These are phyloP conservation scores for Ceratitis capitata DNA, from an alignment of 1,140 invertebrate species.

Conservation along the genomic window DNA sequence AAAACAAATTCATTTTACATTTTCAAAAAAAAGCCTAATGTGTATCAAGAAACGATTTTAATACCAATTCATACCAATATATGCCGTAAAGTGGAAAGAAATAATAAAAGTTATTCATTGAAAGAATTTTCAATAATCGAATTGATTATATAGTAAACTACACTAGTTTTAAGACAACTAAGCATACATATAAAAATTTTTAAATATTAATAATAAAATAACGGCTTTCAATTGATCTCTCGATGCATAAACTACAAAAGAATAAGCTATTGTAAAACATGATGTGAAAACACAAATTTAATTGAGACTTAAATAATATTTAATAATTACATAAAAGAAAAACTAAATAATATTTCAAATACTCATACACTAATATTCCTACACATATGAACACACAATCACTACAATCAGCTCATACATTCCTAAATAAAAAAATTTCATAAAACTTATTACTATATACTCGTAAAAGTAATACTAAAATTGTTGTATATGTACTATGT, in stretches of 20 bases:
- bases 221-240: constrained; percentile 26
- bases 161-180: not conserved
- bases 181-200: not conserved
- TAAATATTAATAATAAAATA: not conserved
- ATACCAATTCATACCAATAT: no score
- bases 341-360: constrained; percentile 4
- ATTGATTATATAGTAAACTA: not conserved
- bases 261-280: not conserved
- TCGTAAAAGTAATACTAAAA: not conserved
- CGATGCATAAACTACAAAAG: not conserved
- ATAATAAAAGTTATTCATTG: not conserved
- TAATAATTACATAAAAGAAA: not conserved
- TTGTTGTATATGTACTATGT: not conserved
- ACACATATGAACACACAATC: not conserved
- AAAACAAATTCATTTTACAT: not conserved
- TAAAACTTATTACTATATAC: not conserved
- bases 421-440: constrained; percentile 3
- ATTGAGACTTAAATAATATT: not conserved
- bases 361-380: not conserved
- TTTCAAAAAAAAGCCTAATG: not conserved
- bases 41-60: no score
- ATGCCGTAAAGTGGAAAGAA: no score
- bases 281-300: not conserved
- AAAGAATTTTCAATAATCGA: not conserved
- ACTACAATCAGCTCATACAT: not conserved